Conservation (phyloP, 35 echinoderm and acorn worm species). For the Lytechinus pictus region DNA sequence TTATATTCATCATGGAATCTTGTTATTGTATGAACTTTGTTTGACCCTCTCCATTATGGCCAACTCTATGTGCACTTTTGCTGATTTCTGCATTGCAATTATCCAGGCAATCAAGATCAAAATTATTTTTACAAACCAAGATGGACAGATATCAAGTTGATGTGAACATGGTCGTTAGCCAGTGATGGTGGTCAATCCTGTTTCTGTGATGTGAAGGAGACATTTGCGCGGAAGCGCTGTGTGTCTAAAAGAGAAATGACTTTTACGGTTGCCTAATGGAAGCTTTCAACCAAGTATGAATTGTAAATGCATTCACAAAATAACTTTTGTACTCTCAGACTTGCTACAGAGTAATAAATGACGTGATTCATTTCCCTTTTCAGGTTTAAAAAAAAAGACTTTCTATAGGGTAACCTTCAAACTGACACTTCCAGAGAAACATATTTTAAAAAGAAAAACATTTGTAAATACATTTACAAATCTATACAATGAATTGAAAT, state of each 20-base stretch:
- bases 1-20: too few species aligned
- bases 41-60: background rate
- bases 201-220: slow-evolving; percentile 6
- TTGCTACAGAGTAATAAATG: background rate
- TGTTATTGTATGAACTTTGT: background rate
- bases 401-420: background rate
- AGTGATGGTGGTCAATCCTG: background rate
- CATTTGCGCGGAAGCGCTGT: background rate
- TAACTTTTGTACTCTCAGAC: background rate
- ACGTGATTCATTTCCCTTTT: background rate
- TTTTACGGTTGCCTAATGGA: background rate
- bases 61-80: background rate
- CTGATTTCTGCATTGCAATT: background rate
- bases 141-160: background rate
- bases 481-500: background rate
- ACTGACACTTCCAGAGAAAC: background rate
- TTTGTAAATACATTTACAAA: background rate
- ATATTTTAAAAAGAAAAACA: background rate
- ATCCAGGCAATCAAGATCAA: background rate
- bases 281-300: background rate
- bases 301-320: background rate
- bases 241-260: background rate
- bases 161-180: background rate
- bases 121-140: background rate
- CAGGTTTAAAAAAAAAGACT: background rate